Base-by-base conservation (phyloP, 23 tunicate genomes). In the Botrylloides violaceus region DNA sequence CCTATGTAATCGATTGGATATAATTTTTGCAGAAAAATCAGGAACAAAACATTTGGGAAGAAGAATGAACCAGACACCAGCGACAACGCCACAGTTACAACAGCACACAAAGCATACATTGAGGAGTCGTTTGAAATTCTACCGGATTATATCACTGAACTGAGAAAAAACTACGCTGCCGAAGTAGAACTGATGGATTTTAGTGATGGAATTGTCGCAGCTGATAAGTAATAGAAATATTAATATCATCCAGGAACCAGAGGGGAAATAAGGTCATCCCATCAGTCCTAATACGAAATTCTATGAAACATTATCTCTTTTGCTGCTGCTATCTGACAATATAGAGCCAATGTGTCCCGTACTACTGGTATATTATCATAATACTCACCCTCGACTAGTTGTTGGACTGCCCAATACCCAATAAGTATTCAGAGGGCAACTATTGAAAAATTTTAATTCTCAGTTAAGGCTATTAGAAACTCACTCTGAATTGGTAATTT, bases 61-160 rank as follows among this genome's bases (percentile, higher is more conserved):
- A 43, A 43, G 15, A 43, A 9, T 7, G n/a, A n/a, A n/a, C 53
- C 53, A 43, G 15, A 43, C 12, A 9, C 12, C 9, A 9, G 15
- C 9, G 26, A 58, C 6, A 36, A 58, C 29, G 36, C 71, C 35
- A 15, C 29, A 2, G 6, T 59, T 6, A 28, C 33, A 32, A n/a
- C 71, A 26, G 84, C 77, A 37, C 70, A 80, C 43, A 66, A 66
- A 15, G 60, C 71, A 71, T 80, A 55, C 48, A 30, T 71, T 19
- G 34, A 60, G 2, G 28, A 71, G 2, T 25, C 36, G 1, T 80
- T 60, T 71, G 43, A 34, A 2, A 18, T 80, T 1, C 18, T 31
- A 7, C n/a, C 32, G 2, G 59, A 55, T 3, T 79, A n/a, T 26
- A 35, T 12, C 57, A 36, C 47, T 49, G 57, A 61, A 18, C 18